These are phyloP conservation scores for Odocoileus hemionus DNA, from an alignment of 2,113 vertebrate genomes.

Conservation along the genomic window DNA sequence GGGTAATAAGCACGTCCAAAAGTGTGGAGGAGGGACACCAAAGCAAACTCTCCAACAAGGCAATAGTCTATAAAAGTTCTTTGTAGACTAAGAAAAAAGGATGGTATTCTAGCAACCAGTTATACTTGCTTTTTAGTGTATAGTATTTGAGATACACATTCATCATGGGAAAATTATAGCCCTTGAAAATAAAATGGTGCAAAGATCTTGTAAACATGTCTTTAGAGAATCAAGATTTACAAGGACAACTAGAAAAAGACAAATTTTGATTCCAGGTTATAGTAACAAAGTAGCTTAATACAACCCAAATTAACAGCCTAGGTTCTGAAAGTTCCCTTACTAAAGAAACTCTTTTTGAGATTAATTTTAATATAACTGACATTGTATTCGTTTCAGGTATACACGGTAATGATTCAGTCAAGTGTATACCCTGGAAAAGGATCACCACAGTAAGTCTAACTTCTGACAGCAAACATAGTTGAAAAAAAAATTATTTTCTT, in stretches of 20 bases:
- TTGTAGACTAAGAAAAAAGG: neutral
- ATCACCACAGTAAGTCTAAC: neutral
- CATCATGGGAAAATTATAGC: neutral
- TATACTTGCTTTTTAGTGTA: neutral
- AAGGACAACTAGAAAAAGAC: neutral
- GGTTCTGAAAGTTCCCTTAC: neutral
- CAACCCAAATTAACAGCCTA: neutral
- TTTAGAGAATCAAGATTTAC: slow-evolving; percentile 2
- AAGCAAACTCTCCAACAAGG: slow-evolving; percentile 1
- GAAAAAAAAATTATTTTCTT: neutral
- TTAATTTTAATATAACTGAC: neutral
- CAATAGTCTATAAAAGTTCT: neutral
- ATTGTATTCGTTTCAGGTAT: neutral
- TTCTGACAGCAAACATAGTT: neutral
- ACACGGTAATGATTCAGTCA: neutral
- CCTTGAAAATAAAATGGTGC: slow-evolving; percentile 29
- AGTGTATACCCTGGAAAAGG: neutral
- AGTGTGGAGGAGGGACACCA: neutral
- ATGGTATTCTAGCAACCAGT: neutral
- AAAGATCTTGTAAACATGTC: neutral
- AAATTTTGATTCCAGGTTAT: neutral
- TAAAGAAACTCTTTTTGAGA: neutral
- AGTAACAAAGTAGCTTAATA: neutral
- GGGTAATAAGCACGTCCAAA: neutral
- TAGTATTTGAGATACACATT: neutral